These are phyloP conservation scores for Drosophila azteca DNA, from an alignment of 1,140 invertebrate species.

Conservation along the genomic window DNA sequence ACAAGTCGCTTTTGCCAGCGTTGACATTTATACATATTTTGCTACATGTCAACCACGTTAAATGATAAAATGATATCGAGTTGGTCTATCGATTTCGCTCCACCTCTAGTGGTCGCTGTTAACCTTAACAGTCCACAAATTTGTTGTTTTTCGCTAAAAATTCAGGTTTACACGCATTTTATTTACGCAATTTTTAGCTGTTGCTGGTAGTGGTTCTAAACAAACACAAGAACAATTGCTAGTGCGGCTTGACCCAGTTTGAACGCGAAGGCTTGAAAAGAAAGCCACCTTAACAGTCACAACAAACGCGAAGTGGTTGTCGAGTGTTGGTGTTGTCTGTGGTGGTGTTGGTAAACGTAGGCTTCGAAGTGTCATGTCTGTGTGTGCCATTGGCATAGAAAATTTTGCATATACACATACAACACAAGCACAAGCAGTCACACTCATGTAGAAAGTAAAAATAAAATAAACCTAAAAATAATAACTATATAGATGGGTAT, in stretches of 20 bases:
- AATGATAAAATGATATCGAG: too few species aligned
- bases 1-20: too few species aligned
- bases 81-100: too few species aligned
- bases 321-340: conserved; percentile 22
- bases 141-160: too few species aligned
- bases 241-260: conserved; percentile 33
- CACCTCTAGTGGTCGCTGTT: too few species aligned
- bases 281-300: neutral
- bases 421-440: conserved; percentile 5
- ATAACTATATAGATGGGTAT: conserved; percentile 17
- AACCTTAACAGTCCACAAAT: too few species aligned
- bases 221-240: conserved; percentile 18
- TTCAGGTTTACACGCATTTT: conserved; percentile 16
- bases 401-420: conserved; percentile 62
- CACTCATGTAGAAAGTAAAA: conserved; percentile 38
- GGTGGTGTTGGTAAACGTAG: conserved; percentile 27
- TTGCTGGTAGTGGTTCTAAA: conserved; percentile 2
- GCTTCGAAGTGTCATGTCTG: conserved; percentile 3
- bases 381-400: conserved; percentile 76
- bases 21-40: too few species aligned
- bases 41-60: too few species aligned
- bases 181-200: conserved; percentile 14
- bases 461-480: conserved; percentile 24
- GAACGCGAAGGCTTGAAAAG: neutral
- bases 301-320: conserved; percentile 12